Evolutionary conservation across 2,113 vertebrate species (phyloP), one percentile per base, ranked within the genome.

Genomic region (Castor canadensis): DNA sequence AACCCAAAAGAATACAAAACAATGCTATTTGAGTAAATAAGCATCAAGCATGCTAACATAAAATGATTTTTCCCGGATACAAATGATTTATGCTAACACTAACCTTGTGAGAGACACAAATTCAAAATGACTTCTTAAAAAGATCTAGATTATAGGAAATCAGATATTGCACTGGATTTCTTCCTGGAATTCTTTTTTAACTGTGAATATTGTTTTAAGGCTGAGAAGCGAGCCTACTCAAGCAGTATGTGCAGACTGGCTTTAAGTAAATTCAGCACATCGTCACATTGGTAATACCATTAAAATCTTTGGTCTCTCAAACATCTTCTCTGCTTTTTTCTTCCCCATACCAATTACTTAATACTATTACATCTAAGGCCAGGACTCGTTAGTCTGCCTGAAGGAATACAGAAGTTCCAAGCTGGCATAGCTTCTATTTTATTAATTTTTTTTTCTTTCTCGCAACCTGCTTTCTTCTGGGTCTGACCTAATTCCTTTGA

Each of bases 401-500:
- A 79, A 97, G 90, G 96, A 86, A 45, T 77, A 45, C 4, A 16
- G 86, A 95, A 92, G 93, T 94, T 96, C 75, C 86, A 93, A 80
- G 82, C 66, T 75, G 73, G 72, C 35, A 52, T 90, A 91, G 67
- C 96, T 95, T 91, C 88, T 95, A 89, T 94, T 95, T 96, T 95
- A 95, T 97, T 93, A 89, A 35, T 56, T 89, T 94, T 91, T 91
- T 85, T 89, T 92, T 66, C 81, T 97, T 95, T 91, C 93, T 89
- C 95, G 79, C 86, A 97, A 98, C 97, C 94, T 96, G 96, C 93
- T 97, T 96, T 98, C 96, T 97, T 97, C 66, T 89, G 86, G 90
- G 93, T 96, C 88, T 98, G 97, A 97, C 96, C 97, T 97, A 97
- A 97, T 97, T 98, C 94, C 93, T 97, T 96, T 94, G 96, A 97